Evolutionary conservation across 1,140 invertebrate genomes (phyloP).

Genomic region (Polypedilum pembai): DNA sequence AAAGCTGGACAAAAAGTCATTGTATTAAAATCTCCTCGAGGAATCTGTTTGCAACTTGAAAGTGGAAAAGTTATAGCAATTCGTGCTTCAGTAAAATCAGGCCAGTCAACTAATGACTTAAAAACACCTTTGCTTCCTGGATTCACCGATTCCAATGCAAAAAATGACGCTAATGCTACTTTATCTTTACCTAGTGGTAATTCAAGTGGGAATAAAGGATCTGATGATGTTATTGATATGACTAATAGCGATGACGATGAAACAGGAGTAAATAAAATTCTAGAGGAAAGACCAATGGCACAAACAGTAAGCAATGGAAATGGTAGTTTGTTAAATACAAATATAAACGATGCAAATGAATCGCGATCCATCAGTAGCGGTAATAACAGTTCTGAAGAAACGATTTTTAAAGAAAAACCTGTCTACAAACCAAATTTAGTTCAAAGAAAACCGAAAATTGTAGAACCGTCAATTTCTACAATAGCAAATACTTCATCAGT

Average conservation of each 20-base stretch:
- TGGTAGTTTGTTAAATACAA: not conserved
- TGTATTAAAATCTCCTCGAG: conserved; percentile 89
- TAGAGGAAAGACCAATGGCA: not conserved
- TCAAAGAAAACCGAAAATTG: conserved; percentile 23
- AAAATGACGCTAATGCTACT: not conserved
- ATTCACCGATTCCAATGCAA: conserved; percentile 43
- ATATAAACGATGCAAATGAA: not conserved
- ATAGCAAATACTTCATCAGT: not conserved
- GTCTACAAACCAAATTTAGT: conserved; percentile 29
- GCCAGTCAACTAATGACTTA: conserved; percentile 48
- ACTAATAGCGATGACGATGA: not conserved
- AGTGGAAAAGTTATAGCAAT: conserved; percentile 97
- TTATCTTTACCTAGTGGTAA: not conserved
- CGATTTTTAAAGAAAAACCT: conserved; percentile 18
- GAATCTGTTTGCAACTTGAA: conserved; percentile 90
- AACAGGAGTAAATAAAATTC: not conserved
- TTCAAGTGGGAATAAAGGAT: conserved; percentile 31
- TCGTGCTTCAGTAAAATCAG: conserved; percentile 64
- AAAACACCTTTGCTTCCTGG: not conserved
- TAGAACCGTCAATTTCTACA: not conserved
- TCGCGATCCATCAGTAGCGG: not conserved
- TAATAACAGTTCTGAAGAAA: not conserved
- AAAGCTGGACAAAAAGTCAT: conserved; percentile 89
- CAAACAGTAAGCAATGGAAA: not conserved
- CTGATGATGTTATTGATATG: conserved; percentile 29